These are phyloP conservation scores for Alloscopus bannaensis DNA, from an alignment of 2,888 invertebrate species.

Conservation along the genomic window DNA sequence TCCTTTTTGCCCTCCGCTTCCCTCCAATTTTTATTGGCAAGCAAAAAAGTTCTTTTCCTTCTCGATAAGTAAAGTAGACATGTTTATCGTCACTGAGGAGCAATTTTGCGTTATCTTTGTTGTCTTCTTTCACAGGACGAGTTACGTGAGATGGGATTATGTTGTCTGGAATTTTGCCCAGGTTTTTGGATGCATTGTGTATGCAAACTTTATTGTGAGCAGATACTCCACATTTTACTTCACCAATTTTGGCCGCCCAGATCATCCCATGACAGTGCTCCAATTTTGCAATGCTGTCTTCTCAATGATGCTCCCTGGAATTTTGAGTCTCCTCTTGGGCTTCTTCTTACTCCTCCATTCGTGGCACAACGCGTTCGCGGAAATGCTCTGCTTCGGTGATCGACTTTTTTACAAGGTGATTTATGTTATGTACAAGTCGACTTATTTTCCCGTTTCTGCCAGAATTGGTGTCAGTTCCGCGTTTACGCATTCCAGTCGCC, in stretches of 20 bases:
- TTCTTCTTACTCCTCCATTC: constrained; percentile 93
- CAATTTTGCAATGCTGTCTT: constrained; percentile 76
- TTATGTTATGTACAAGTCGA: too few species aligned
- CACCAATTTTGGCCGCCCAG: constrained; percentile 66
- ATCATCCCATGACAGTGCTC: constrained; percentile 66
- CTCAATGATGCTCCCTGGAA: constrained; percentile 85
- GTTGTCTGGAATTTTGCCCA: constrained; percentile 84
- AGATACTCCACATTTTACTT: constrained; percentile 79
- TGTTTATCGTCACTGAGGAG: neutral
- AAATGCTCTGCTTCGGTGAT: constrained; percentile 91
- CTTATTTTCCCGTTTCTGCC: too few species aligned
- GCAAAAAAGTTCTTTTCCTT: constrained; percentile 1
- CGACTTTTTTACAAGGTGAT: constrained; percentile 85
- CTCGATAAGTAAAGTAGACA: too few species aligned
- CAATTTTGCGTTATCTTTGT: constrained; percentile 4
- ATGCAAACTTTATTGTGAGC: constrained; percentile 87
- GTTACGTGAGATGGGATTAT: constrained; percentile 84
- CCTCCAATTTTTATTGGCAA: neutral
- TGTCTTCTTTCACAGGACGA: constrained; percentile 79
- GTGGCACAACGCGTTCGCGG: constrained; percentile 94
- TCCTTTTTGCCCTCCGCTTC: neutral
- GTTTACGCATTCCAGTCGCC: too few species aligned
- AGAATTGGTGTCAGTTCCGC: too few species aligned
- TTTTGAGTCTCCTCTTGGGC: constrained; percentile 83
- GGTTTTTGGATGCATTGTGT: constrained; percentile 86